Evolutionary conservation across 2,797 vertebrate genomes (phyloP), one percentile per base, ranked within the genome.

Genomic region (Toxotes lorentzi): DNA sequence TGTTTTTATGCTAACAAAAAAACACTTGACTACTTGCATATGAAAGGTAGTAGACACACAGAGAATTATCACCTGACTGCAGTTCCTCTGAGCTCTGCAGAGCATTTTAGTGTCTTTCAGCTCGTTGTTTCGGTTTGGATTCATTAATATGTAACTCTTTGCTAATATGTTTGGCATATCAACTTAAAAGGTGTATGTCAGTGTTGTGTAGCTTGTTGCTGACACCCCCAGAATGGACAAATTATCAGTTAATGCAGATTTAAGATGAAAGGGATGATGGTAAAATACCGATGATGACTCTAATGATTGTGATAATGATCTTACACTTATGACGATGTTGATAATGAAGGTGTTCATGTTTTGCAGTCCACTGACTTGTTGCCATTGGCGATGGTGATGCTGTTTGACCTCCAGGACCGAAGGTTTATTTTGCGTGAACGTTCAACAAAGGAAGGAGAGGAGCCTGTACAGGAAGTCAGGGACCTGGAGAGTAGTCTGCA

Each of bases 381-480:
- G 89, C 95, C 96, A 35, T 93, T 99, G 87, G 95, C 96, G 58
- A 94, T 99, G 92, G 97, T 99, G 90, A 96, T 99, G 96, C 94
- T 99, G 68, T 98, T 95, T 83, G 97, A 99, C 89, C 94, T 98
- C 67, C 97, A 97, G 94, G 94, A 97, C 59, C 92, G 95, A 80
- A 96, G 94, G 87, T 99, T 99, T 91, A 71, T 86, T 80, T 70
- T 89, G 21, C 91, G 93, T 51, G 69, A 94, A 80, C 84, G 61
- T 83, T 73, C 89, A 53, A 9, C 57, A 41, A 87, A 85, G 47
- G 89, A 95, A 51, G 91, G 85, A 34, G 77, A 89, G 45, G 88
- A 85, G 47, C 47, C 32, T n/a, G 70, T 96, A 87, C 88, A 86
- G 65, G 96, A 97, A 60, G 96, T 99, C 80, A 95, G 80, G 87